Conservation (phyloP, 2,797 vertebrate species). For the Leptoclinus maculatus region DNA sequence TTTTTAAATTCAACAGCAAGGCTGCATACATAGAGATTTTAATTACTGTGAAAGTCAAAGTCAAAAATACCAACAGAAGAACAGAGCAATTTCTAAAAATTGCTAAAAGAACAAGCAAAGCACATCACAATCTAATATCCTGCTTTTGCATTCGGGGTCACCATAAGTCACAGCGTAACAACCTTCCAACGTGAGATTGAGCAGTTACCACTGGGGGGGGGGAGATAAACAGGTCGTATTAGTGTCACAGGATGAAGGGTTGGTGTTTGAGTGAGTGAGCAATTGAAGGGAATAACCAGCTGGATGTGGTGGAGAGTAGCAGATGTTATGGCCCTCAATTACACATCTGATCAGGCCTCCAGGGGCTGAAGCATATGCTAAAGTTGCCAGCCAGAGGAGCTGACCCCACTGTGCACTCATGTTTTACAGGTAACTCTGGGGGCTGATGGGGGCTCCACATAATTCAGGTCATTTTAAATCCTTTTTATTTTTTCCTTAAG, state of each 20-base stretch:
- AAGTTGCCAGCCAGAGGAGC: conserved; percentile 39
- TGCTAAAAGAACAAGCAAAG: not conserved
- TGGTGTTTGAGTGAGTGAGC: conserved; percentile 51
- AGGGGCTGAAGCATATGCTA: conserved; percentile 67
- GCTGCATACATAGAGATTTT: not conserved
- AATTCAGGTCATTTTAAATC: conserved; percentile 18
- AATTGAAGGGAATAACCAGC: conserved; percentile 62
- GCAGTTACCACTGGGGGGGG: not conserved
- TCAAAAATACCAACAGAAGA: not conserved
- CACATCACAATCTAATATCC: not conserved
- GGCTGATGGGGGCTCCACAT: conserved; percentile 7
- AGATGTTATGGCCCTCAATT: conserved; percentile 69
- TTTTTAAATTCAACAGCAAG: not conserved
- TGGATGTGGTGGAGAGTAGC: conserved; percentile 52
- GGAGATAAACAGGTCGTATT: conserved; percentile 33
- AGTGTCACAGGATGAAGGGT: conserved; percentile 39
- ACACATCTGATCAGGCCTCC: conserved; percentile 66
- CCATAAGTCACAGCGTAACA: not conserved
- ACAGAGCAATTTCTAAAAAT: not conserved
- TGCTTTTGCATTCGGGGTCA: conserved; percentile 6
- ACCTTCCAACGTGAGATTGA: conserved; percentile 5
- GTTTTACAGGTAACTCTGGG: conserved; percentile 51
- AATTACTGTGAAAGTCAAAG: not conserved
- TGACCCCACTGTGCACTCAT: conserved; percentile 54
- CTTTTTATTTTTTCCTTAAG: not conserved